These are phyloP conservation scores for Oligia strigilis DNA, from an alignment of 2,888 invertebrate species.

Conservation along the genomic window DNA sequence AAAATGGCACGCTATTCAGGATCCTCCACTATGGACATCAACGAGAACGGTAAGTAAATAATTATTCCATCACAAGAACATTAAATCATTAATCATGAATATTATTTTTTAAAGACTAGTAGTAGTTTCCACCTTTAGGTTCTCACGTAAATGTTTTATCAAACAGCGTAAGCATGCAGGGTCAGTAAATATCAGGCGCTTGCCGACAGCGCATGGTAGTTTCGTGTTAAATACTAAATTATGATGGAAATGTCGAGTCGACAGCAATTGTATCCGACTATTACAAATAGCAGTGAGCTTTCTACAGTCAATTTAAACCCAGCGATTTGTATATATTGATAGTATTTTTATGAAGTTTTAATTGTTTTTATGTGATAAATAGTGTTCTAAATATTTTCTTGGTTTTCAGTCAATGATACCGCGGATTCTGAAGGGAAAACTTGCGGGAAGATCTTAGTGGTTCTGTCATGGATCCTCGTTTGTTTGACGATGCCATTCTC, in stretches of 20 bases:
- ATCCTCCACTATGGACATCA: slow-evolving; percentile 77
- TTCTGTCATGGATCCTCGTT: slow-evolving; percentile 95
- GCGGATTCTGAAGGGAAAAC: slow-evolving; percentile 92
- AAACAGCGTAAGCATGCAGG: slow-evolving; percentile 29
- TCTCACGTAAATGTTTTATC: slow-evolving; percentile 83
- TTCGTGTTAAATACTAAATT: slow-evolving; percentile 40
- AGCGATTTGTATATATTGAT: slow-evolving; percentile 26
- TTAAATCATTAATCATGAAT: slow-evolving; percentile 9
- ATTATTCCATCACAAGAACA: background rate
- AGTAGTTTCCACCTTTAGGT: slow-evolving; percentile 59
- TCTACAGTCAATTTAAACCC: slow-evolving; percentile 49
- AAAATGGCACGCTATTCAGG: slow-evolving; percentile 77
- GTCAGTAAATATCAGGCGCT: slow-evolving; percentile 59
- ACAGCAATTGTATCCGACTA: slow-evolving; percentile 83
- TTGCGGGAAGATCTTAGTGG: slow-evolving; percentile 95
- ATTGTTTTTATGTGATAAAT: background rate
- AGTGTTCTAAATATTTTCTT: slow-evolving; percentile 30
- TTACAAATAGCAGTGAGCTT: slow-evolving; percentile 71
- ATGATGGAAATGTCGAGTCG: slow-evolving; percentile 87
- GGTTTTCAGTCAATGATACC: slow-evolving; percentile 90
- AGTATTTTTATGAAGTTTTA: background rate
- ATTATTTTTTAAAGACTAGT: slow-evolving; percentile 7
- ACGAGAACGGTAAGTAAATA: slow-evolving; percentile 72
- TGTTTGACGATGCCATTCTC: slow-evolving; percentile 97
- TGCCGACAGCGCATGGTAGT: slow-evolving; percentile 46